Conservation (phyloP, 2,888 invertebrate genomes). For the Seira ritae region DNA sequence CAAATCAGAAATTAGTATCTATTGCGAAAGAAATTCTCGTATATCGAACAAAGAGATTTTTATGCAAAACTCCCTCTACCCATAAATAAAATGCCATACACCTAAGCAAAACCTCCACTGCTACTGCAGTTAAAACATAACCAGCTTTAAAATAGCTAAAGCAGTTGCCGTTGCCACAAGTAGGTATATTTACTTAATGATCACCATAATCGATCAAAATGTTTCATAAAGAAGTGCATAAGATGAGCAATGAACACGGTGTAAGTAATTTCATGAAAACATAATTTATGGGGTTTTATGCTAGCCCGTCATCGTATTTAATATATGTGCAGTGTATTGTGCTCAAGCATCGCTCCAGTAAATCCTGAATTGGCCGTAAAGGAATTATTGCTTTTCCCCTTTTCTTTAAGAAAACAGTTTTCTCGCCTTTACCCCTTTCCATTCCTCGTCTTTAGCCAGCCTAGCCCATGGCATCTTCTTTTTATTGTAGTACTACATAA, state of each 20-base stretch:
- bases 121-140: no score
- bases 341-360: slow-evolving; percentile 39
- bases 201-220: neutral
- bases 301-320: neutral
- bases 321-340: slow-evolving; percentile 8
- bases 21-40: no score
- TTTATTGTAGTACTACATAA: no score
- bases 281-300: neutral
- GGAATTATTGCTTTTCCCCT: neutral
- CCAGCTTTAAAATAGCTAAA: no score
- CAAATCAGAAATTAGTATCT: no score
- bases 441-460: neutral
- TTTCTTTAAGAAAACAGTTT: neutral
- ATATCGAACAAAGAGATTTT: no score
- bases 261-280: neutral
- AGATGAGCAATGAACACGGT: neutral
- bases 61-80: no score
- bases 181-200: neutral
- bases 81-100: no score
- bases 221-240: neutral
- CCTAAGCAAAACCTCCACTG: no score
- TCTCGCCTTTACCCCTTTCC: neutral
- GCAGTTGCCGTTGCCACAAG: neutral
- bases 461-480: no score
- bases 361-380: slow-evolving; percentile 52